Base-by-base conservation (phyloP, 2,113 vertebrate genomes). In the Vidua macroura region DNA sequence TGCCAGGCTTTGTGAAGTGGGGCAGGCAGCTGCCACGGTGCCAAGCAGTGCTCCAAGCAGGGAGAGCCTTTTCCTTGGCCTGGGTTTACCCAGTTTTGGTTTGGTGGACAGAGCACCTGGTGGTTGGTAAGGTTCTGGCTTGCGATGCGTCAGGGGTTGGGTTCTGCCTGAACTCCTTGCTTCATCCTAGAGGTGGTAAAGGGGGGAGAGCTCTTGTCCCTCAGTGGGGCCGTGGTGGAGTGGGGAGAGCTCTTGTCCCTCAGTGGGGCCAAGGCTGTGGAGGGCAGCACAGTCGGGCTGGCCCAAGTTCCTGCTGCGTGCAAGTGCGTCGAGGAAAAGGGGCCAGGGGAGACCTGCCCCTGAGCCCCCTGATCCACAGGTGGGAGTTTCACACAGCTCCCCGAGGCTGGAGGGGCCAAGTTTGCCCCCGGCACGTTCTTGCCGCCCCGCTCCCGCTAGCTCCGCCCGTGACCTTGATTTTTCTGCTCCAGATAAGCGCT, bases 401-500 rank as follows among this genome's bases (percentile, higher is more conserved):
- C 28, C 0, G 0, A 11, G 1, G 28, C 10, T 31, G 58, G 68
- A 77, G 27, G 52, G 56, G 23, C 21, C 1, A 7, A 9, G 49
- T 43, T 86, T 11, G 15, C 37, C 18, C 60, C 37, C 2, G 2
- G 16, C 62, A 5, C 0, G 3, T 51, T 74, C 66, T 78, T 11
- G 1, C 49, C 3, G 1, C 81, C 51, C 1, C 1, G 4, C 23
- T 77, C 46, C 72, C 1, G 0, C 17, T 94, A 27, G 94, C 94
- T 91, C 95, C 84, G 81, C 94, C 95, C 53, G 94, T 70, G 95
- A 95, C 94, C 92, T 95, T 96, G 94, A 87, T 90, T 94, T 51
- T 94, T 92, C 94, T 53, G 94, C 95, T 96, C 92, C 59, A 82
- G 86, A 86, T 86, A 21, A 37, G 75, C 28, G 8, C 83, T 33